Percentiles rank a stretch among this genome's conserved stretches.
These are phyloP conservation scores for Nephotettix cincticeps DNA, from an alignment of 1,140 invertebrate genomes.

Conservation along the genomic window DNA sequence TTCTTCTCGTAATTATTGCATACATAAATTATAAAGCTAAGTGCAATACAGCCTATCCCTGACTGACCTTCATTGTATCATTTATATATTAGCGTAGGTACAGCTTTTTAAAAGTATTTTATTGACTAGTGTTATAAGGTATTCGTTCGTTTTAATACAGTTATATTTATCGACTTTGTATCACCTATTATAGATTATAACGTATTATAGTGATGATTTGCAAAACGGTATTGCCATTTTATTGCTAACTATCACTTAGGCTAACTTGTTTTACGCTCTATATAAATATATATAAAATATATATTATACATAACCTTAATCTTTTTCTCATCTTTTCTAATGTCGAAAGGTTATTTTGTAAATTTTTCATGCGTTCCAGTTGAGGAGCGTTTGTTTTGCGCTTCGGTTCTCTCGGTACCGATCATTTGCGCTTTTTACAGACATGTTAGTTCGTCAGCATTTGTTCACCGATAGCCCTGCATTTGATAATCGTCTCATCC, in stretches of 20 bases:
- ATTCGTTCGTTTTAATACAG: slow-evolving; percentile 37
- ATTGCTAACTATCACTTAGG: slow-evolving; percentile 32
- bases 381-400: slow-evolving; percentile 15
- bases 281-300: slow-evolving; percentile 32
- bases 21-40: slow-evolving; percentile 28
- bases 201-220: slow-evolving; percentile 32
- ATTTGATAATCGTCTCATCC: slow-evolving; percentile 18
- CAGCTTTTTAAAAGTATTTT: slow-evolving; percentile 35
- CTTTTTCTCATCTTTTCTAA: slow-evolving; percentile 32
- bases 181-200: slow-evolving; percentile 25
- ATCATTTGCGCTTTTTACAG: background rate
- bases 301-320: slow-evolving; percentile 29
- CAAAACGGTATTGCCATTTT: slow-evolving; percentile 31
- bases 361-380: slow-evolving; percentile 37
- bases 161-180: slow-evolving; percentile 34
- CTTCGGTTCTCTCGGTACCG: slow-evolving; percentile 6
- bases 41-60: slow-evolving; percentile 34
- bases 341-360: slow-evolving; percentile 35
- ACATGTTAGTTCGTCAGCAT: background rate
- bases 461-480: background rate
- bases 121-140: slow-evolving; percentile 36
- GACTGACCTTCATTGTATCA: slow-evolving; percentile 27
- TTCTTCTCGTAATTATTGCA: slow-evolving; percentile 11
- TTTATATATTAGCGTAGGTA: slow-evolving; percentile 27
- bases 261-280: slow-evolving; percentile 33